Evolutionary conservation across 2,113 vertebrate species (phyloP).

Genomic region (Muntiacus reevesi): DNA sequence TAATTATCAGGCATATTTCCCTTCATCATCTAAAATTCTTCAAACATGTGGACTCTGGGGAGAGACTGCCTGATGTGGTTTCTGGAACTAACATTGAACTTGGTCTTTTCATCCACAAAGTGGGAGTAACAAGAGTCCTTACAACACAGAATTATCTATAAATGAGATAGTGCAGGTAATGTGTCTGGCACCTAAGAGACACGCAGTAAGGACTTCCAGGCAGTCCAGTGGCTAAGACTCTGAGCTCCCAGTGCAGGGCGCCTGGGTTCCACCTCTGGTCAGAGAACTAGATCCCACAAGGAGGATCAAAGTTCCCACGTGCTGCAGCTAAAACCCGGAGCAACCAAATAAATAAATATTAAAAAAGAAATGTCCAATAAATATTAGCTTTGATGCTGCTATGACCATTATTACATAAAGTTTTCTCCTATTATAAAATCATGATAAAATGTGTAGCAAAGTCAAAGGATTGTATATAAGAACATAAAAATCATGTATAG

Average conservation of each 20-base stretch:
- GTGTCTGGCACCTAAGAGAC: not conserved
- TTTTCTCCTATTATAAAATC: not conserved
- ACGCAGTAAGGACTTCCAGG: not conserved
- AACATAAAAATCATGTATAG: not conserved
- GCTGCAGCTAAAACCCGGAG: not conserved
- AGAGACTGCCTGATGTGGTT: not conserved
- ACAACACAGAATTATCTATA: not conserved
- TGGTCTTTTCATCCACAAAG: not conserved
- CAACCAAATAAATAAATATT: not conserved
- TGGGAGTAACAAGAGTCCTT: not conserved
- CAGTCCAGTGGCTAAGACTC: not conserved
- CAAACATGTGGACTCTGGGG: not conserved
- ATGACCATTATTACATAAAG: not conserved
- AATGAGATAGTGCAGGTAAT: rapidly evolving
- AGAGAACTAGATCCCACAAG: not conserved
- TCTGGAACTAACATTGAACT: not conserved
- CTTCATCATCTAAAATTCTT: not conserved
- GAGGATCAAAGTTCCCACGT: not conserved
- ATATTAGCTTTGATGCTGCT: not conserved
- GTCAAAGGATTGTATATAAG: not conserved
- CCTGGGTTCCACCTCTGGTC: not conserved
- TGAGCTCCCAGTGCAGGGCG: not conserved
- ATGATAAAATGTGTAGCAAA: not conserved
- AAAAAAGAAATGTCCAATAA: not conserved
- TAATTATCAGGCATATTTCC: not conserved